Conservation (phyloP, 2,797 vertebrate species). For the Poecilia picta region DNA sequence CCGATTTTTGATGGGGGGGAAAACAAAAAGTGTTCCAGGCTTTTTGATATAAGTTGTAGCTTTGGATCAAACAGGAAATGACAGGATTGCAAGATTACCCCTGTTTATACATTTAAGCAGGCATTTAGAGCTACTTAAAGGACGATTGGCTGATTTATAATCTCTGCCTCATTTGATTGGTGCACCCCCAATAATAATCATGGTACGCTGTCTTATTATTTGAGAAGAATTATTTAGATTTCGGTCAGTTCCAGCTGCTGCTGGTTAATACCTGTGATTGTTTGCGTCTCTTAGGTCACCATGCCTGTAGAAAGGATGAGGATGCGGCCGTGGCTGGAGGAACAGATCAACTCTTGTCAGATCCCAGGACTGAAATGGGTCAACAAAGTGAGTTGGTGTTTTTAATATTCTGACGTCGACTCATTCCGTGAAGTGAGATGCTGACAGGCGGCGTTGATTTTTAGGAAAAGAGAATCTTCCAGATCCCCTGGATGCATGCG, state of each 20-base stretch:
- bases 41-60: background rate
- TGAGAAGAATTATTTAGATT: background rate
- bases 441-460: constrained; percentile 24
- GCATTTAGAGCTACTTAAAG: background rate
- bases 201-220: background rate
- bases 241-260: background rate
- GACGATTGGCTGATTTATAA: background rate
- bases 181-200: background rate
- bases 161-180: background rate
- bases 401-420: too few species aligned
- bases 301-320: constrained; percentile 99
- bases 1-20: background rate
- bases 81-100: background rate
- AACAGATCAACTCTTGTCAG: constrained; percentile 93
- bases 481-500: constrained; percentile 99
- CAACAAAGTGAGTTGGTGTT: constrained; percentile 85
- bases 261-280: background rate
- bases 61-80: background rate
- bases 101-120: background rate
- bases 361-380: constrained; percentile 97
- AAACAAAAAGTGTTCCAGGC: background rate
- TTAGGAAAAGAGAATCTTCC: constrained; percentile 97
- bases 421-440: background rate
- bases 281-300: constrained; percentile 65
- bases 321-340: constrained; percentile 98